A percentile compares a stretch with the other conserved stretches of the same genome.
These are phyloP conservation scores for Rotaria magnacalcarata DNA, from an alignment of 2,888 invertebrate species.

Conservation along the genomic window DNA sequence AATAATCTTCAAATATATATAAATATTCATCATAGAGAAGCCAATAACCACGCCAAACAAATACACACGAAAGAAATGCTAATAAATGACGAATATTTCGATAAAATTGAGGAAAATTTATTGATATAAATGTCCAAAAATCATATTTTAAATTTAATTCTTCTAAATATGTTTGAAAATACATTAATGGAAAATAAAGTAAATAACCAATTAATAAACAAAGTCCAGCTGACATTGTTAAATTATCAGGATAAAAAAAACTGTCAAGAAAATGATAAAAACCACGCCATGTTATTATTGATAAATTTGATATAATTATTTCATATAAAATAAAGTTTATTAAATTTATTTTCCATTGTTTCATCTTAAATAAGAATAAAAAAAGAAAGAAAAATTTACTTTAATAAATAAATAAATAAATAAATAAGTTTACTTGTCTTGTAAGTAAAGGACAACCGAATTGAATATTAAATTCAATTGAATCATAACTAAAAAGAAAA, in stretches of 20 bases:
- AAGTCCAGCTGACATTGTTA: neutral
- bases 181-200: neutral
- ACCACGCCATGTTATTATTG: neutral
- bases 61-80: neutral
- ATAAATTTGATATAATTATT: neutral
- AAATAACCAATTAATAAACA: neutral
- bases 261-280: slow-evolving; percentile 6
- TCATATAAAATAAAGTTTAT: neutral
- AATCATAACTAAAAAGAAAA: slow-evolving; percentile 13
- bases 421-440: neutral
- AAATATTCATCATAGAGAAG: neutral
- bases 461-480: neutral
- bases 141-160: neutral
- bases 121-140: neutral
- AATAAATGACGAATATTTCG: slow-evolving; percentile 30
- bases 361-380: neutral
- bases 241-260: neutral
- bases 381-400: neutral
- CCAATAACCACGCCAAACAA: neutral
- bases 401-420: no score
- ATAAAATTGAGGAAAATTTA: neutral
- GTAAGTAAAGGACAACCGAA: neutral
- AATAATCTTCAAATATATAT: neutral
- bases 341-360: no score
- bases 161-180: slow-evolving; percentile 29